Base-by-base conservation (phyloP, 2,888 invertebrate genomes). In the Mesorhabditis spiculigera region DNA sequence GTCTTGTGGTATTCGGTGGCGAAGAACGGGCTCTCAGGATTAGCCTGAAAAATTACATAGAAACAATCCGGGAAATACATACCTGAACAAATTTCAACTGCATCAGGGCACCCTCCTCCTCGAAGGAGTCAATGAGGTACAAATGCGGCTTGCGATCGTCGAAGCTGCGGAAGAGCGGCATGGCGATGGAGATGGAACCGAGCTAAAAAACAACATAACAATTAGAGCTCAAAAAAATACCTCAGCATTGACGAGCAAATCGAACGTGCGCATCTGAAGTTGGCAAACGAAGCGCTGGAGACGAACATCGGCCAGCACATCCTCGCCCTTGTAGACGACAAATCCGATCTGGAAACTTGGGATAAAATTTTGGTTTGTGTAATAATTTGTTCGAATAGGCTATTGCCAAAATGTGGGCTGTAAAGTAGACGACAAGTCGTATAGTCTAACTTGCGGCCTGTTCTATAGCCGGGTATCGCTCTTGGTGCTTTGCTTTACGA, bases 261-360 rank as follows among this genome's bases (percentile, higher is more conserved):
- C 91, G 82, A 90, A 92, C 0, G 93, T 93, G 78, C 92, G 90
- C 86, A 93, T 92, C 4, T 90, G 88, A 73, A 93, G 89, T 43
- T 90, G 90, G 10, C 92, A 89, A 78, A 93, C 92, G 45, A 95
- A 86, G 4, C 90, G 89, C 3, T 90, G 87, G 0, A 94, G 87
- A 0, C 74, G 73, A 10, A 78, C 74, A 44, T 78, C 78, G 45
- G 73, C 71, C 76, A 81, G 73, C 13, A 74, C 63, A 0, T 71
- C 62, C 50, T 76, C 72, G 2, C 75, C 71, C 3, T 72, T 66
- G 63, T 68, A 75, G 16, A 81, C 73, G 3, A 80, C 68, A 5
- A 82, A 71, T 68, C 82, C 82, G 43, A 82, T 76, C 73, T 80
- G 43, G 63, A 75, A 63, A 64, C 4, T 4, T 41, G 8, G 13